Evolutionary conservation across 2,888 invertebrate genomes (phyloP), one percentile per base, ranked within the genome.

Genomic region (Rhyacophila evoluta): DNA sequence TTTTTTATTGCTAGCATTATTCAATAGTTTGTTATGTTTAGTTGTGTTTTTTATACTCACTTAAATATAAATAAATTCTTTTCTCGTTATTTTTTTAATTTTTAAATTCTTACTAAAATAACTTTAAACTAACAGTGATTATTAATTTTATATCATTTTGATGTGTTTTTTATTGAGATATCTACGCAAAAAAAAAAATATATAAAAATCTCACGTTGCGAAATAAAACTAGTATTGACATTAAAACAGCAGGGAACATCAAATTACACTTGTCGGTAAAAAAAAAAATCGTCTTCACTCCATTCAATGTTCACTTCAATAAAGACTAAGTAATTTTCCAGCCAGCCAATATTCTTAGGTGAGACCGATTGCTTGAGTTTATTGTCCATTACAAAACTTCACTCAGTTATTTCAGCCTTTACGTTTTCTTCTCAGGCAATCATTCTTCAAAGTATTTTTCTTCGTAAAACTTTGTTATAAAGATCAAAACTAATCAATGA

Each of bases 401-500:
- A 25, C 55, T 55, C 19, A 19, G 19, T 19, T 55, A 15, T 55
- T 55, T 55, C 12, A 69, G n/a, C 8, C 15, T 12, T 15, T 69
- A 29, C 29, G 29, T 29, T 69, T 69, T 69, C 69, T 69, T 37
- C 36, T 15, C 37, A 37, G 72, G 25, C 6, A 1, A 72, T 25
- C 12, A 70, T 36, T 33, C 27, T 75, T 75, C 4, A 27, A 25
- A 25, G 15, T 25, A 6, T 55, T 55, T 55, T 8, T 25, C 0
- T 55, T 55, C 19, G 55, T 55, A 55, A 4, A 8, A 10, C 19
- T 55, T 67, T 19, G n/a, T 37, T 25, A 12, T 76, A 70, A 55
- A 38, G 80, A 72, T 37, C 67, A 77, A 74, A 80, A 67, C 69
- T 74, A 79, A 79, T 79, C 72, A 74, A 69, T 38, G 77, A 25